phyloP scores from a whole-genome alignment of 2,888 invertebrate genomes.

The Chalcosyrphus nemorum region DNA sequence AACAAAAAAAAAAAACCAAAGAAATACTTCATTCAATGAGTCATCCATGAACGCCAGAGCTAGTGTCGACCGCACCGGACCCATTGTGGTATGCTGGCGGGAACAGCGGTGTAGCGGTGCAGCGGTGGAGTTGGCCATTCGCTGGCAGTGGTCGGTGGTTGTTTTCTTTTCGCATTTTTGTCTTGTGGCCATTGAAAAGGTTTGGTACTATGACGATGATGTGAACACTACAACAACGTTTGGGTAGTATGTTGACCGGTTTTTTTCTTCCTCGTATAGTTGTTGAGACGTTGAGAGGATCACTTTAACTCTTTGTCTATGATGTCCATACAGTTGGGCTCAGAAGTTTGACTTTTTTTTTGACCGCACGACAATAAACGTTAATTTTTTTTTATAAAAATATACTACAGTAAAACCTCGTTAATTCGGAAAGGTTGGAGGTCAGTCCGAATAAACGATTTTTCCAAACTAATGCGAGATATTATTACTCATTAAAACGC shows the following conservation, averaged over 20 bases:
- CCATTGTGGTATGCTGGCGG: constrained; percentile 11
- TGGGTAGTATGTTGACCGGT: constrained; percentile 38
- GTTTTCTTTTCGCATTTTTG: constrained; percentile 9
- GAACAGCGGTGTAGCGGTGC: too few relatives aligned
- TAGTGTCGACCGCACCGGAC: not conserved
- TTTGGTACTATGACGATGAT: constrained; percentile 17
- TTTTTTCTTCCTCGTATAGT: constrained; percentile 20
- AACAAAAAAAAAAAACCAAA: constrained; percentile 20
- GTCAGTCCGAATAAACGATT: too few relatives aligned
- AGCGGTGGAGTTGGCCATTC: constrained; percentile 13
- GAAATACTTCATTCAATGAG: constrained; percentile 39
- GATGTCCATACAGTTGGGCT: not conserved
- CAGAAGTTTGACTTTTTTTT: too few relatives aligned
- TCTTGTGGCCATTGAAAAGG: constrained; percentile 32
- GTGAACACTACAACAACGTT: not conserved
- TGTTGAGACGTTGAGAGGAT: constrained; percentile 13
- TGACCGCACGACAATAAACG: too few relatives aligned
- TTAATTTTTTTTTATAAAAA: too few relatives aligned
- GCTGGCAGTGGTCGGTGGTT: constrained; percentile 1
- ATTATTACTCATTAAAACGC: too few relatives aligned
- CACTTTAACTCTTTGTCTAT: constrained; percentile 32
- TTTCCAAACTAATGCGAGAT: too few relatives aligned
- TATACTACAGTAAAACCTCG: too few relatives aligned
- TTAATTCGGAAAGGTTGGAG: too few relatives aligned
- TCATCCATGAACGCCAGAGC: constrained; percentile 21